phyloP scores from a whole-genome alignment of 2,888 invertebrate species.

The Mythimna impura region DNA sequence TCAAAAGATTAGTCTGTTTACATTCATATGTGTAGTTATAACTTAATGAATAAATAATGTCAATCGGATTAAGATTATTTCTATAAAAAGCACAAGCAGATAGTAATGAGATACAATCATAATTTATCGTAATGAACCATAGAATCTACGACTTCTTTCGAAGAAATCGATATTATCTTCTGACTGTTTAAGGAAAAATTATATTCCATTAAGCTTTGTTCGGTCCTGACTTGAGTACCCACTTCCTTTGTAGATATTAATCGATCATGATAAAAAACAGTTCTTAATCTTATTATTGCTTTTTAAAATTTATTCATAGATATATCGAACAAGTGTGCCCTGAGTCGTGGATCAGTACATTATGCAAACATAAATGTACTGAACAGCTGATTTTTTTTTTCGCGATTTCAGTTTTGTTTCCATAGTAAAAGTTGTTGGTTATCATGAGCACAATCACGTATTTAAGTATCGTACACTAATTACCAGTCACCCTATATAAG shows the following conservation, averaged over 20 bases:
- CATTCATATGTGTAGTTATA: constrained; percentile 16
- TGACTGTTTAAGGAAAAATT: constrained; percentile 31
- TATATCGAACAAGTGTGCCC: neutral
- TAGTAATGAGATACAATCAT: neutral
- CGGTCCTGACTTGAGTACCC: neutral
- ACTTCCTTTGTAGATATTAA: neutral
- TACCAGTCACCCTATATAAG: no score
- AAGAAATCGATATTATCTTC: neutral
- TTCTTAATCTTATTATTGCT: constrained; percentile 21
- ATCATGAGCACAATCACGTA: no score
- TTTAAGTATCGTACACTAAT: no score
- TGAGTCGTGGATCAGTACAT: constrained; percentile 23
- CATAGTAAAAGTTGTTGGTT: no score
- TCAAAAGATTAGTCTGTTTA: constrained; percentile 18
- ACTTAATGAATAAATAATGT: neutral
- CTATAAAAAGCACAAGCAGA: constrained; percentile 1
- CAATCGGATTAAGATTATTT: constrained; percentile 28
- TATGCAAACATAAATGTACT: no score
- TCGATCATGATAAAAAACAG: neutral
- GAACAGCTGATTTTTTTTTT: no score
- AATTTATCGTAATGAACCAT: constrained; percentile 13
- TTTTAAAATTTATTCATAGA: constrained; percentile 6
- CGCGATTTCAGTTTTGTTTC: no score
- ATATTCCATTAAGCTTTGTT: neutral
- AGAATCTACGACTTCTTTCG: neutral